Evolutionary conservation across 2,888 invertebrate genomes (phyloP), one percentile per base, ranked within the genome.

Genomic region (Morpho helenor): DNA sequence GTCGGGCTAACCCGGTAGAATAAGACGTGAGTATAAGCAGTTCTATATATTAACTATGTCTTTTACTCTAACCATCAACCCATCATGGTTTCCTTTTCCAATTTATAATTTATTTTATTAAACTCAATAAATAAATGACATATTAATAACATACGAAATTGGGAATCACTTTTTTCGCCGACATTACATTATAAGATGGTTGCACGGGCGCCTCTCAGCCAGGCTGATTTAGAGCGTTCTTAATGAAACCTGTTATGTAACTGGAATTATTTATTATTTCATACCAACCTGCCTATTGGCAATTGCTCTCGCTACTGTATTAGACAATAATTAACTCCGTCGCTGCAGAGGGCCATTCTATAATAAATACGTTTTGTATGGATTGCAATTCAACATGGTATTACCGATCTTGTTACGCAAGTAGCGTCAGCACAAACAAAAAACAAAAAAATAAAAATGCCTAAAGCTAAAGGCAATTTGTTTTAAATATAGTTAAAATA

Each of bases 221-320:
- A 80, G 84, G 75, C 82, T 88, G 87, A 88, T 88, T 85, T 87
- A 88, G 82, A 80, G 79, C 82, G 73, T 80, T 76, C 82, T 82
- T 88, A 88, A 89, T 89, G 87, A 85, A 88, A 89, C 89, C 87
- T 85, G 87, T 89, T 88, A 83, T 81, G 79, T 86, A 86, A 87
- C 85, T 83, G 80, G 84, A 80, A 87, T 86, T 87, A 88, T 88
- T 88, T 87, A 88, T 88, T 87, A 87, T 87, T 87, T 85, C 80
- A 82, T 82, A 74, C 68, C 79, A 78, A 80, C 82, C 72, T 78
- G 80, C 76, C 76, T 72, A 69, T 63, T 68, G 74, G 75, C 75
- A 79, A 77, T 77, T 78, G 77, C 76, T 64, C 68, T 64, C 68
- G 85, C 84, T 86, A 80, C 87, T 84, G 86, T 84, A 80, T 81